Percentiles rank a stretch among this genome's conserved stretches.
Evolutionary conservation across 2,797 vertebrate species (phyloP).

Genomic region (Mycteria americana): DNA sequence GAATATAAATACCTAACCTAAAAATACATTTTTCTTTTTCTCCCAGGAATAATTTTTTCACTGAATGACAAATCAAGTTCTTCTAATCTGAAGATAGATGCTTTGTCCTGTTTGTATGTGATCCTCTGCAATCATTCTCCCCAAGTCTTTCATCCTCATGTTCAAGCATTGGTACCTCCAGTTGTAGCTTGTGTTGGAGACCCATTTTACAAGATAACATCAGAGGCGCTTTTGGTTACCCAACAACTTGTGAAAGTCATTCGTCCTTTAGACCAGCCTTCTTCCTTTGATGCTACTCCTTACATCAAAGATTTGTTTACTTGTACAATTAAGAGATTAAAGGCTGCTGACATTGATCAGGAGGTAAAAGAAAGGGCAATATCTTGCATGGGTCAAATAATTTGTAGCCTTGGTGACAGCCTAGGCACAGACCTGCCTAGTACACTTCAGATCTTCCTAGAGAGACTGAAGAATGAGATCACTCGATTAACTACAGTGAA

Average conservation of each 20-base stretch:
- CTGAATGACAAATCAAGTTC: slow-evolving; percentile 98
- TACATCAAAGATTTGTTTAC: slow-evolving; percentile 96
- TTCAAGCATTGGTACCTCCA: slow-evolving; percentile 94
- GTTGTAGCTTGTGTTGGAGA: slow-evolving; percentile 98
- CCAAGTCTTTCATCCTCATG: slow-evolving; percentile 96
- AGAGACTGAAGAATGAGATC: slow-evolving; percentile 98
- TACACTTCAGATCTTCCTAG: slow-evolving; percentile 96
- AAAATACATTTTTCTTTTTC: slow-evolving; percentile 14
- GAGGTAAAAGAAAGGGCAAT: slow-evolving; percentile 98
- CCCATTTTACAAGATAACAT: slow-evolving; percentile 99
- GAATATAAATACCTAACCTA: not conserved
- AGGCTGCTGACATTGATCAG: slow-evolving; percentile 98
- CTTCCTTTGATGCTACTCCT: slow-evolving; percentile 91
- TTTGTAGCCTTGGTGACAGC: slow-evolving; percentile 94
- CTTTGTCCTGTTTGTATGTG: slow-evolving; percentile 93
- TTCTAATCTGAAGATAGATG: slow-evolving; percentile 98
- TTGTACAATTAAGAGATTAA: slow-evolving; percentile 94
- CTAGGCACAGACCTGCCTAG: slow-evolving; percentile 90
- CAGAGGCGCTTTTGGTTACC: slow-evolving; percentile 96
- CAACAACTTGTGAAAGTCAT: slow-evolving; percentile 98
- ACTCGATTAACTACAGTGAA: slow-evolving; percentile 97
- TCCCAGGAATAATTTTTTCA: slow-evolving; percentile 96
- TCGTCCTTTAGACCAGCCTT: slow-evolving; percentile 90
- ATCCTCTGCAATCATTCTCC: slow-evolving; percentile 96
- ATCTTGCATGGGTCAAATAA: slow-evolving; percentile 99